Percentiles rank a stretch among this genome's conserved stretches.
Conservation (phyloP, 2,797 vertebrate species). For the Avahi laniger region DNA sequence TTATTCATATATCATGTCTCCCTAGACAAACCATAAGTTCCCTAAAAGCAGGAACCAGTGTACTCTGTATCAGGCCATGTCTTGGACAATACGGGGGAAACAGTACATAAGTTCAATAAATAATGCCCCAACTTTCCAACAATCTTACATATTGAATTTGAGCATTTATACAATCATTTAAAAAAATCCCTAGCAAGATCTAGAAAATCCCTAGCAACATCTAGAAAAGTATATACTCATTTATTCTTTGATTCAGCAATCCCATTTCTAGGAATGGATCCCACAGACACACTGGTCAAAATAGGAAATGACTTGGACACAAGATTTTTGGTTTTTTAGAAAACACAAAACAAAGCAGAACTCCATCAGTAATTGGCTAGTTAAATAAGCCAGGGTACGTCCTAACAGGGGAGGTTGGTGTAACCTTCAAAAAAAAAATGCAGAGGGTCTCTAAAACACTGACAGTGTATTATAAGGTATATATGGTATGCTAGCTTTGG, state of each 20-base stretch:
- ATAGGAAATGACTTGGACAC: background rate
- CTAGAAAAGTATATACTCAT: background rate
- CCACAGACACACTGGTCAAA: background rate
- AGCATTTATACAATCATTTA: background rate
- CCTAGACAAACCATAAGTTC: background rate
- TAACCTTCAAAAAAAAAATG: background rate
- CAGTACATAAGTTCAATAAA: background rate
- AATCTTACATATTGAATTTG: background rate
- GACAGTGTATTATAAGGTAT: background rate
- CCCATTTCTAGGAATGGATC: background rate
- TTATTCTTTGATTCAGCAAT: background rate
- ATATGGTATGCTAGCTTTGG: background rate
- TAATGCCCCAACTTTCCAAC: background rate
- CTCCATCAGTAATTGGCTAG: background rate
- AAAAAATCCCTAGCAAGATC: background rate
- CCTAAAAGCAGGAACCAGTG: background rate
- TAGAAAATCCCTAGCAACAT: background rate
- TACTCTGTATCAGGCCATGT: background rate
- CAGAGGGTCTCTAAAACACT: background rate
- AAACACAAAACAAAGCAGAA: constrained; percentile 23
- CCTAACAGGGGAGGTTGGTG: background rate
- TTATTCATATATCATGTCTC: background rate
- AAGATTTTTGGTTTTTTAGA: background rate
- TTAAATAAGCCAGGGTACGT: background rate
- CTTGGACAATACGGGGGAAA: background rate